Base-by-base conservation (phyloP, 2,888 invertebrate species). In the Alsophila aescularia region DNA sequence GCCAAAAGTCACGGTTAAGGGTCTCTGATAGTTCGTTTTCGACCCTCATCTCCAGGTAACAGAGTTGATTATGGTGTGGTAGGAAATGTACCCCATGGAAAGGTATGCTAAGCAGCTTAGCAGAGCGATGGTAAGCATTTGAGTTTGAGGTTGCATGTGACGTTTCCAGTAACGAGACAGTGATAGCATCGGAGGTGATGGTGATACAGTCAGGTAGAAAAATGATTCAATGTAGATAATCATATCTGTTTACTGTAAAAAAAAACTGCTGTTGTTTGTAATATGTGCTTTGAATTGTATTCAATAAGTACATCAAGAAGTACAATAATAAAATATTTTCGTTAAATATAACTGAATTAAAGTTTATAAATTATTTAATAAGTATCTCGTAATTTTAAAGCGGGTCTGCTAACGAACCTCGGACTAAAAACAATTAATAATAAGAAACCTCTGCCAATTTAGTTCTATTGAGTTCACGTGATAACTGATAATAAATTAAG, bases 81-180 rank as follows among this genome's bases (percentile, higher is more conserved):
- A 42, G 42, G n/a, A 45, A 41, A 43, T 37, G 34, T 61, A 60
- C 60, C 43, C 65, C 44, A 62, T 66, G 67, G 71, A 70, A n/a
- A 81, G 79, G 81, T 77, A 86, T 80, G 81, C 74, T 90, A 90
- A 90, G 89, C 81, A 80, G 90, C 89, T 90, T 90, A 90, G 73
- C 72, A 79, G 78, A 77, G 77, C 77, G 77, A 77, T 81, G 81
- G 77, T 77, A 80, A 75, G 78, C 75, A 74, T 79, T 85, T 79
- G 81, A 84, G 77, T 79, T 85, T 79, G 81, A 84, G 77, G 80
- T 84, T 77, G 76, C 70, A 73, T 79, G 82, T 85, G 85, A 85
- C 83, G 81, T 80, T 79, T 82, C 72, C 69, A 80, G 80, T 84
- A 85, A 87, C 85, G 76, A 83, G 79, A 63, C 68, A 66, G 64